Evolutionary conservation across 2,888 invertebrate species (phyloP).

Genomic region (Rhagophthalmus giganteus): DNA sequence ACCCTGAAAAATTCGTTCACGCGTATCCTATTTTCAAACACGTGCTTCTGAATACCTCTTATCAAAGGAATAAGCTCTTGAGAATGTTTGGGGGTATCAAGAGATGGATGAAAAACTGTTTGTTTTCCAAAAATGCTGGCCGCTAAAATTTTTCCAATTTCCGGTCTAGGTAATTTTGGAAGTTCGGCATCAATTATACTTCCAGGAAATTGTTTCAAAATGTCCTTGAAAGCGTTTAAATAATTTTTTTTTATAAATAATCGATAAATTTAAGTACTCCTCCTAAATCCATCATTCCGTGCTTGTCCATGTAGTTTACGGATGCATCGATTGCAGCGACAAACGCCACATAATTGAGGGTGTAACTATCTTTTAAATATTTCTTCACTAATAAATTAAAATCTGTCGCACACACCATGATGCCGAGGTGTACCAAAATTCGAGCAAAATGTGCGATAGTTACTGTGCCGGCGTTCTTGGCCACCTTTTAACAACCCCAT

Average conservation of each 20-base stretch:
- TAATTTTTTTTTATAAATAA: not conserved
- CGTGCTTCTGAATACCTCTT: slow-evolving; percentile 68
- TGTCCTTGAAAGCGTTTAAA: slow-evolving; percentile 50
- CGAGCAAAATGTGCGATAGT: slow-evolving; percentile 78
- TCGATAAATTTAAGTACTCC: slow-evolving; percentile 54
- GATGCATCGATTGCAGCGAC: slow-evolving; percentile 69
- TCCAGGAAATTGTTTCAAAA: slow-evolving; percentile 63
- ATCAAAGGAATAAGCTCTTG: slow-evolving; percentile 62
- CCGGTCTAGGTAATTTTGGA: slow-evolving; percentile 69
- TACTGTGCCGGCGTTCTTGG: slow-evolving; percentile 74
- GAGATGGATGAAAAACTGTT: slow-evolving; percentile 64
- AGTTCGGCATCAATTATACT: slow-evolving; percentile 69
- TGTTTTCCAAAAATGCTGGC: slow-evolving; percentile 59
- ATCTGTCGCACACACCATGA: slow-evolving; percentile 71
- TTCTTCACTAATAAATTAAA: slow-evolving; percentile 73
- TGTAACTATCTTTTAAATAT: slow-evolving; percentile 75
- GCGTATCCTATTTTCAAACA: slow-evolving; percentile 66
- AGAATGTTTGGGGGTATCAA: slow-evolving; percentile 56
- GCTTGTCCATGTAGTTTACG: slow-evolving; percentile 61
- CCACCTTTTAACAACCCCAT: too few relatives aligned
- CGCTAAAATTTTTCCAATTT: slow-evolving; percentile 61
- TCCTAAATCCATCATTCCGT: slow-evolving; percentile 59
- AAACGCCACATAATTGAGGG: slow-evolving; percentile 78
- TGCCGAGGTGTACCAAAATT: slow-evolving; percentile 70
- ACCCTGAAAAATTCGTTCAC: slow-evolving; percentile 73